These are phyloP conservation scores for Dendrocincla tyrannina DNA, from an alignment of 2,797 vertebrate genomes.

Conservation along the genomic window DNA sequence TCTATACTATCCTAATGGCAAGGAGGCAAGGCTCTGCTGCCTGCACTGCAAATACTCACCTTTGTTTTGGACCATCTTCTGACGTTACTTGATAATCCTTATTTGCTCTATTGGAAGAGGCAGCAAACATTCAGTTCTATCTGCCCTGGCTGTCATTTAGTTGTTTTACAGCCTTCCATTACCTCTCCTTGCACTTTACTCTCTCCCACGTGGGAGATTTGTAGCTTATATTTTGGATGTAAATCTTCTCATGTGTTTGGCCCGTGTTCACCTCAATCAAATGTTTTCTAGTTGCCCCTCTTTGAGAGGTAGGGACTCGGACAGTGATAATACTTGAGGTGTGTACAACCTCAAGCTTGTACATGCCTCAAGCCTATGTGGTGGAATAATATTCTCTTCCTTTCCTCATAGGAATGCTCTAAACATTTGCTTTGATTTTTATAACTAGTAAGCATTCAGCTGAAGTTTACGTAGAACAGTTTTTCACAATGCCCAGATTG, in stretches of 20 bases:
- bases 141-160: not conserved
- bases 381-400: not conserved
- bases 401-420: not conserved
- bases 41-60: not conserved
- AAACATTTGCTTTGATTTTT: not conserved
- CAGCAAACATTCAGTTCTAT: not conserved
- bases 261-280: not conserved
- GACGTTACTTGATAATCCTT: not conserved
- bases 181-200: not conserved
- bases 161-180: not conserved
- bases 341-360: not conserved
- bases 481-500: not conserved
- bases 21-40: not conserved
- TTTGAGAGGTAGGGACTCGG: not conserved
- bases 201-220: not conserved
- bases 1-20: accelerated
- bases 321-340: not conserved
- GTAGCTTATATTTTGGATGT: not conserved
- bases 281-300: not conserved
- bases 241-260: not conserved
- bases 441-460: not conserved
- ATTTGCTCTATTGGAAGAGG: not conserved
- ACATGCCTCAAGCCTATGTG: not conserved
- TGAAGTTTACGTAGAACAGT: not conserved
- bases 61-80: not conserved